Percentiles rank a stretch among this genome's conserved stretches.
Conservation (phyloP, 2,888 invertebrate species). For the Phragmatobia fuliginosa region DNA sequence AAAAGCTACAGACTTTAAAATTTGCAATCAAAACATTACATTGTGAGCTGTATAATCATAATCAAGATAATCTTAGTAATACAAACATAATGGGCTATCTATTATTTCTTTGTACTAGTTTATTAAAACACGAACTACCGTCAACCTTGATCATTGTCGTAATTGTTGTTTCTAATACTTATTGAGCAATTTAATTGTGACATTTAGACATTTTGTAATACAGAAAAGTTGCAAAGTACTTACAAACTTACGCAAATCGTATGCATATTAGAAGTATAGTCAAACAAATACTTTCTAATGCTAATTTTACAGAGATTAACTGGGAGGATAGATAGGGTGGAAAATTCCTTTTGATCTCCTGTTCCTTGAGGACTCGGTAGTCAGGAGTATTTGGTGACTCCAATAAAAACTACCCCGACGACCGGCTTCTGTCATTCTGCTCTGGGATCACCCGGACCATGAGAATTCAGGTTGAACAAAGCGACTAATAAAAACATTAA, state of each 20-base stretch:
- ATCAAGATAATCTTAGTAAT: neutral
- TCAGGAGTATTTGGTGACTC: too few relatives aligned
- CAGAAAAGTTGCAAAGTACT: neutral
- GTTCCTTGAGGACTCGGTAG: too few relatives aligned
- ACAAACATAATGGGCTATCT: neutral
- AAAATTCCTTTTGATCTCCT: too few relatives aligned
- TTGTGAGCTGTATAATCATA: neutral
- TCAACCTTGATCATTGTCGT: neutral
- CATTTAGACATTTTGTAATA: neutral
- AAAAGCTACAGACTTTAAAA: neutral
- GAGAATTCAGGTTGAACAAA: too few relatives aligned
- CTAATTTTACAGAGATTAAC: neutral
- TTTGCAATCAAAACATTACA: neutral
- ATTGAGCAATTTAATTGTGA: neutral
- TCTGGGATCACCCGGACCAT: too few relatives aligned
- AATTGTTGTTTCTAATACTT: conserved; percentile 1
- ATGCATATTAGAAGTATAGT: neutral
- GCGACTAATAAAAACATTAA: too few relatives aligned
- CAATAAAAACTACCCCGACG: too few relatives aligned
- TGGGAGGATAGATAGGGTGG: too few relatives aligned
- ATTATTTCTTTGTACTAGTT: neutral
- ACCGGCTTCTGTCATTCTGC: too few relatives aligned
- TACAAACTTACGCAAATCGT: neutral
- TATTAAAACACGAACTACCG: neutral
- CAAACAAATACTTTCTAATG: neutral